Evolutionary conservation across 53 echinoderm and acorn worm genomes (phyloP).

Genomic region (Echinarachnius parma): DNA sequence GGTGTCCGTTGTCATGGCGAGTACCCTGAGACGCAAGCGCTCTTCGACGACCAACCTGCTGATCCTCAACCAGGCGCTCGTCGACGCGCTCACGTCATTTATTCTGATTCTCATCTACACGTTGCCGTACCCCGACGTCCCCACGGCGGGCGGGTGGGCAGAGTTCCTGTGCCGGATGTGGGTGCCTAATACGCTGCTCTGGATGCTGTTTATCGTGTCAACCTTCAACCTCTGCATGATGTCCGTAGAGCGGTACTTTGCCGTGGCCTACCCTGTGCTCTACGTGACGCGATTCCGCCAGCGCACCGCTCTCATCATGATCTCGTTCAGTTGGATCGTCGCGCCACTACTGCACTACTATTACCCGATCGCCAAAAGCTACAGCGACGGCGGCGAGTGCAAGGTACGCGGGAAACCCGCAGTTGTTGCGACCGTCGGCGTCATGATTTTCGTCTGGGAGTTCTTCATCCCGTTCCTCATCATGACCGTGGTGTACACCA

Average conservation of each 20-base stretch:
- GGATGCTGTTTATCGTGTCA: slow-evolving; percentile 53
- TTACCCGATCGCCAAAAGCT: slow-evolving; percentile 54
- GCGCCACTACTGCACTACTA: slow-evolving; percentile 57
- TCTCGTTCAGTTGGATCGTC: slow-evolving; percentile 47
- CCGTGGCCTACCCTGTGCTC: slow-evolving; percentile 46
- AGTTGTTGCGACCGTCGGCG: slow-evolving; percentile 45
- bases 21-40: slow-evolving; percentile 27
- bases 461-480: slow-evolving; percentile 62
- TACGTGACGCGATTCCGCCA: slow-evolving; percentile 10
- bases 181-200: slow-evolving; percentile 52
- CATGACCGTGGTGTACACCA: slow-evolving; percentile 59
- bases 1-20: slow-evolving; percentile 48
- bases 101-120: slow-evolving; percentile 44
- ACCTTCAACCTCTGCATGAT: slow-evolving; percentile 57
- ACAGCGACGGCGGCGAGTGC: slow-evolving; percentile 38
- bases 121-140: neutral
- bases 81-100: slow-evolving; percentile 46
- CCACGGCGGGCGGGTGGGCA: slow-evolving; percentile 25
- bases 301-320: slow-evolving; percentile 27
- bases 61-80: slow-evolving; percentile 58
- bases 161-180: slow-evolving; percentile 58
- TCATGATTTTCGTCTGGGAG: slow-evolving; percentile 59
- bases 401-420: slow-evolving; percentile 14
- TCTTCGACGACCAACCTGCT: slow-evolving; percentile 43
- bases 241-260: too few species aligned